Evolutionary conservation across 1,140 invertebrate genomes (phyloP).

Genomic region (Elysia chlorotica): DNA sequence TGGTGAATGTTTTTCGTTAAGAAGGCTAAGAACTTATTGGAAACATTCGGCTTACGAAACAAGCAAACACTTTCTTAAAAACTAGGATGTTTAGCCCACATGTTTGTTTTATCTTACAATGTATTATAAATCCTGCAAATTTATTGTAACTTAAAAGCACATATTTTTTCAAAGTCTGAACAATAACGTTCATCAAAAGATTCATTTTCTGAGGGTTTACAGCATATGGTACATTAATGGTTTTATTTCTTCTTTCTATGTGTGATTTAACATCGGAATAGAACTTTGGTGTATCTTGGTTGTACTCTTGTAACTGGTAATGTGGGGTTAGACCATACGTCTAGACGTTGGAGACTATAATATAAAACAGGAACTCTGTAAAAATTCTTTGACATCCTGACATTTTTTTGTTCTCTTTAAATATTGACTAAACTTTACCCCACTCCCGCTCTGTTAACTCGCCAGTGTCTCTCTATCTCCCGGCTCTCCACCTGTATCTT

Average conservation of each 20-base stretch:
- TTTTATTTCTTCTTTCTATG: not conserved
- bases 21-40: not conserved
- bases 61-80: not conserved
- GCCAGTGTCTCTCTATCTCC: not conserved
- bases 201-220: not conserved
- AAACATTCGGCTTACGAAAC: not conserved
- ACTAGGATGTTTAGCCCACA: too few relatives aligned
- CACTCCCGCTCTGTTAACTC: not conserved
- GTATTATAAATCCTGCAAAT: too few relatives aligned
- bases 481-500: not conserved
- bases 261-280: not conserved
- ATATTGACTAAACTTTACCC: slow-evolving; percentile 1
- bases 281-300: too few relatives aligned
- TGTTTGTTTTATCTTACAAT: too few relatives aligned
- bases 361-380: too few relatives aligned
- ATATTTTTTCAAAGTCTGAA: too few relatives aligned
- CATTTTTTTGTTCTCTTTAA: slow-evolving; percentile 2
- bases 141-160: too few relatives aligned
- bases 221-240: not conserved
- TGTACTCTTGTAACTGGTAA: too few relatives aligned
- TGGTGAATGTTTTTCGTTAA: not conserved
- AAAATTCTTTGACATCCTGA: slow-evolving; percentile 1
- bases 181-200: too few relatives aligned
- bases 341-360: too few relatives aligned
- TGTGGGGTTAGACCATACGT: too few relatives aligned